Conservation (phyloP, 2,888 invertebrate species). For the Amiota communis region DNA sequence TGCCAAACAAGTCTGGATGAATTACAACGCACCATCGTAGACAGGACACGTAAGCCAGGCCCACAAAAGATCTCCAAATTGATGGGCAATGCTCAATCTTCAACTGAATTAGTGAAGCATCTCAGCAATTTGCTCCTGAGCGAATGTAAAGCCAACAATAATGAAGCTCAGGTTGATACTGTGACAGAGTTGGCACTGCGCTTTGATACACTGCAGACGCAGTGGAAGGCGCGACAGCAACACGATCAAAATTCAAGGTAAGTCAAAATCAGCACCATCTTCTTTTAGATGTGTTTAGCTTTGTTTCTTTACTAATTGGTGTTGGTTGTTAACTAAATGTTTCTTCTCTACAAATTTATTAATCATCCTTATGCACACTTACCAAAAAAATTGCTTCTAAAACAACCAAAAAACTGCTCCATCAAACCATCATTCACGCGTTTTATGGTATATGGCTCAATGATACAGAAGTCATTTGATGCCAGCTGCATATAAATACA, state of each 20-base stretch:
- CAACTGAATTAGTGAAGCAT: conserved; percentile 86
- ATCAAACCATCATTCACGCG: conserved; percentile 39
- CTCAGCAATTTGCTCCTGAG: conserved; percentile 82
- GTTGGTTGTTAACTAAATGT: conserved; percentile 52
- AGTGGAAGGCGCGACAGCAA: conserved; percentile 83
- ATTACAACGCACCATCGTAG: conserved; percentile 78
- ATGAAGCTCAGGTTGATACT: conserved; percentile 79
- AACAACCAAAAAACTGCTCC: neutral
- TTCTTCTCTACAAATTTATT: conserved; percentile 45
- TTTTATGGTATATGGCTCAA: conserved; percentile 41
- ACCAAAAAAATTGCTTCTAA: conserved; percentile 28
- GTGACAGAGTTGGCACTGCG: conserved; percentile 79
- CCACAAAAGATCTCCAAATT: conserved; percentile 84
- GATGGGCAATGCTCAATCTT: conserved; percentile 85
- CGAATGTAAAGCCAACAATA: conserved; percentile 81
- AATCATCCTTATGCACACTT: conserved; percentile 32
- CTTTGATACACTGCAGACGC: conserved; percentile 80
- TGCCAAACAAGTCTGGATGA: conserved; percentile 80
- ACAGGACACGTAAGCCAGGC: conserved; percentile 77
- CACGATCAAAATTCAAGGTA: conserved; percentile 86
- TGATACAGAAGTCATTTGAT: conserved; percentile 75
- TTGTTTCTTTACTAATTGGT: conserved; percentile 40
- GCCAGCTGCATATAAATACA: conserved; percentile 78
- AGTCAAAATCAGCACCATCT: conserved; percentile 55
- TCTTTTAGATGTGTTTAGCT: neutral